A percentile compares a stretch with the other conserved stretches of the same genome.
Conservation (phyloP, 2,888 invertebrate species). For the Morinoia aosen region DNA sequence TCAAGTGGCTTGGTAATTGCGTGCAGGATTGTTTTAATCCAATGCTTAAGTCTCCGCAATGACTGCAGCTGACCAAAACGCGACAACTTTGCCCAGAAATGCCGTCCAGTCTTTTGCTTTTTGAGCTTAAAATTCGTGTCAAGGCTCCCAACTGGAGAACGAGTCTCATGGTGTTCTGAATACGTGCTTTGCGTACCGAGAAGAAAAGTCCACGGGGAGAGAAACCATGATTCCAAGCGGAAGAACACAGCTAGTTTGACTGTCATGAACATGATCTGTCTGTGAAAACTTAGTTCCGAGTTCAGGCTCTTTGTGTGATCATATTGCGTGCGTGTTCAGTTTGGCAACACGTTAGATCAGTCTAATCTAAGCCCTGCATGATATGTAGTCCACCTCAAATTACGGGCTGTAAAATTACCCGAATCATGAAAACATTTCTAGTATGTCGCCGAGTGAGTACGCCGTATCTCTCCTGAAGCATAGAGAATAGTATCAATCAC, state of each 20-base stretch:
- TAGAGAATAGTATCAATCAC: too few species aligned
- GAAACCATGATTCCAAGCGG: background rate
- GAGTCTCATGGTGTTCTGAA: background rate
- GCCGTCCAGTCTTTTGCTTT: background rate
- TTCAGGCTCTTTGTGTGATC: background rate
- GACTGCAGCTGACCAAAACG: background rate
- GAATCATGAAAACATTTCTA: too few species aligned
- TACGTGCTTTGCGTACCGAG: background rate
- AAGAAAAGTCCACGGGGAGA: background rate
- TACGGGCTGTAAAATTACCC: too few species aligned
- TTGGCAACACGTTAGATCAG: too few species aligned
- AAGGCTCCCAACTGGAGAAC: background rate
- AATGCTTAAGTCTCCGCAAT: conserved; percentile 2
- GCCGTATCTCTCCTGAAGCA: too few species aligned
- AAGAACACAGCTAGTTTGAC: background rate
- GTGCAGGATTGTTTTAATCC: background rate
- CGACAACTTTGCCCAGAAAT: background rate
- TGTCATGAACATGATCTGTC: background rate
- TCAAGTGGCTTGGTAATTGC: background rate
- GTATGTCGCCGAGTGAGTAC: too few species aligned
- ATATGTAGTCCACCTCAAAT: too few species aligned
- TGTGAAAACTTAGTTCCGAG: background rate
- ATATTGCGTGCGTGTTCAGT: background rate
- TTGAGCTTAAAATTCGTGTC: background rate
- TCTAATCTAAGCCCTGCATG: too few species aligned